A percentile compares a stretch with the other conserved stretches of the same genome.
Evolutionary conservation across 37 sponge, comb jelly and placozoan species (phyloP).

Genomic region (Theonella swinhoei): DNA sequence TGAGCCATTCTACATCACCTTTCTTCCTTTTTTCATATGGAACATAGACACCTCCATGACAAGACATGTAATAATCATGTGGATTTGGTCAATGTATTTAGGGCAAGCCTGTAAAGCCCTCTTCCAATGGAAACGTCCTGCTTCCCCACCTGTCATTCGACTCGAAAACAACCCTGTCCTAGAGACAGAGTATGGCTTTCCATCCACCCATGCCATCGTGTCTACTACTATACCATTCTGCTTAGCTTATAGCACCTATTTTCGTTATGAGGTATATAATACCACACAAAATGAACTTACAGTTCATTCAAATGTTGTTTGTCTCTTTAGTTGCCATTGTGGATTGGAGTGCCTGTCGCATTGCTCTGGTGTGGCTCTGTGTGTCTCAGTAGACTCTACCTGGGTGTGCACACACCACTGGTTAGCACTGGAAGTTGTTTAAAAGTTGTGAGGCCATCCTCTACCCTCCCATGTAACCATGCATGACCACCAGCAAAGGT

Average conservation of each 20-base stretch:
- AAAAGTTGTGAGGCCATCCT: too few relatives aligned
- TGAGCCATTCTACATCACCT: conserved; percentile 90
- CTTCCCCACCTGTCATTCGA: conserved; percentile 73
- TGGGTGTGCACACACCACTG: conserved; percentile 87
- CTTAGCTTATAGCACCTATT: conserved; percentile 27
- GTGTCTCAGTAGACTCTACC: conserved; percentile 82
- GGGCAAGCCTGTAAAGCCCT: conserved; percentile 89
- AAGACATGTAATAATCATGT: conserved; percentile 59
- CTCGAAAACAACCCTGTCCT: conserved; percentile 72
- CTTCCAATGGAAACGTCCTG: conserved; percentile 68
- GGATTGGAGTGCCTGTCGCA: conserved; percentile 29
- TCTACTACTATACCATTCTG: conserved; percentile 79
- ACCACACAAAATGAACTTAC: not conserved
- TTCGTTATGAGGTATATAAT: conserved; percentile 74
- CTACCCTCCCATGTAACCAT: too few relatives aligned
- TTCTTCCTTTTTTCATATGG: conserved; percentile 73
- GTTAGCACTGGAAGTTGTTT: conserved; percentile 67
- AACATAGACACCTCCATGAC: conserved; percentile 68
- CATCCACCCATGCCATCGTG: conserved; percentile 94
- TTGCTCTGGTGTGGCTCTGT: conserved; percentile 78
- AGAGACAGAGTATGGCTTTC: conserved; percentile 90
- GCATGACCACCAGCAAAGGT: too few relatives aligned
- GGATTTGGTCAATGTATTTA: conserved; percentile 88
- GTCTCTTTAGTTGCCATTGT: conserved; percentile 23
- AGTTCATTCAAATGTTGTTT: not conserved